Conservation (phyloP, 2,888 invertebrate genomes). For the Xylocampa areola region DNA sequence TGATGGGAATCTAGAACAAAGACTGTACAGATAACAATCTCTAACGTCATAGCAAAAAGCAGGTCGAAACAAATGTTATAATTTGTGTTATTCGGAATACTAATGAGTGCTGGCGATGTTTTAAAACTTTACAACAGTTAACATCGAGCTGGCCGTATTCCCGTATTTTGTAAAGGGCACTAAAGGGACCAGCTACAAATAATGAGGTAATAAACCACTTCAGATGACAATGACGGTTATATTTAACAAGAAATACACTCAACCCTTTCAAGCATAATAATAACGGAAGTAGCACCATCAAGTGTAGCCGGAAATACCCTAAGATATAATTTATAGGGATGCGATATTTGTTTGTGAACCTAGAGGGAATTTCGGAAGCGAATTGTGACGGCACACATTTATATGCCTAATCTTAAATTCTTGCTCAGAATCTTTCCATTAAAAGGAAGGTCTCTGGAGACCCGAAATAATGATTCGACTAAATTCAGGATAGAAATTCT, state of each 20-base stretch:
- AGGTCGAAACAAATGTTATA: neutral
- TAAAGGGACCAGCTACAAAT: slow-evolving; percentile 34
- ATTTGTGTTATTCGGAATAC: slow-evolving; percentile 2
- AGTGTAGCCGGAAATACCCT: slow-evolving; percentile 24
- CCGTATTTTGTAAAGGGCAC: slow-evolving; percentile 7
- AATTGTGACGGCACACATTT: slow-evolving; percentile 62
- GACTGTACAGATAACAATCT: slow-evolving; percentile 11
- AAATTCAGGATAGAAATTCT: slow-evolving; percentile 8
- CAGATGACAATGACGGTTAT: slow-evolving; percentile 42
- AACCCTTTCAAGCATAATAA: slow-evolving; percentile 49
- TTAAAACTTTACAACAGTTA: slow-evolving; percentile 3
- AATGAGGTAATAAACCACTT: slow-evolving; percentile 45
- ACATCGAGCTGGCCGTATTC: slow-evolving; percentile 6
- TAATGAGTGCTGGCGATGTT: neutral
- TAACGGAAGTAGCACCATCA: slow-evolving; percentile 38
- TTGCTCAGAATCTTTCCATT: slow-evolving; percentile 53
- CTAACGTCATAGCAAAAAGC: slow-evolving; percentile 7
- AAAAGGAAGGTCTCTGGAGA: slow-evolving; percentile 32
- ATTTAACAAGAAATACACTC: slow-evolving; percentile 39
- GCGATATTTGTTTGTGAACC: slow-evolving; percentile 44
- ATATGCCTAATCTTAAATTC: slow-evolving; percentile 69
- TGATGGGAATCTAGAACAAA: slow-evolving; percentile 34
- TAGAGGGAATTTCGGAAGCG: slow-evolving; percentile 53
- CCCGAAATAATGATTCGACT: slow-evolving; percentile 29
- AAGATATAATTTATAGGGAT: slow-evolving; percentile 52